Percentiles rank a stretch among this genome's conserved stretches.
Conservation (phyloP, 2,888 invertebrate species). For the Brachycybe producta region DNA sequence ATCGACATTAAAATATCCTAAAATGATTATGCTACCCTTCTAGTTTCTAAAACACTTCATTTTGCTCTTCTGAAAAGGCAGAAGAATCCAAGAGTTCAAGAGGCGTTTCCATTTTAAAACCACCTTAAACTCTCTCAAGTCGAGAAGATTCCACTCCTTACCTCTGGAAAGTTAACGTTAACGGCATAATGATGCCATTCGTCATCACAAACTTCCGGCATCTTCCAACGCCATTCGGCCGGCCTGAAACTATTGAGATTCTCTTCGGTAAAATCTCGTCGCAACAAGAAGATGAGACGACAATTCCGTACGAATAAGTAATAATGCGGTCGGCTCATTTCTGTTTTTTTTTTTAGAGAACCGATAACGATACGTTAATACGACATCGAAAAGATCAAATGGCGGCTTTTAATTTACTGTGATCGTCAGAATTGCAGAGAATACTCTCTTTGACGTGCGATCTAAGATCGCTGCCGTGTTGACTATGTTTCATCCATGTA, state of each 20-base stretch:
- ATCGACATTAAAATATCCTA: too few species aligned
- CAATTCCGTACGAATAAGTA: slow-evolving; percentile 94
- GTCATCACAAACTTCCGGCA: slow-evolving; percentile 90
- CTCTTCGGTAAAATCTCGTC: slow-evolving; percentile 81
- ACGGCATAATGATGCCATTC: slow-evolving; percentile 98
- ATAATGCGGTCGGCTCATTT: slow-evolving; percentile 98
- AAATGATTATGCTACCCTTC: too few species aligned
- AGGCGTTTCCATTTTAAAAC: too few species aligned
- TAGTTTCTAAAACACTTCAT: too few species aligned
- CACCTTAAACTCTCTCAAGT: not conserved
- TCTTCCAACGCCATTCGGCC: slow-evolving; percentile 97
- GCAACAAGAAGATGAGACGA: slow-evolving; percentile 77
- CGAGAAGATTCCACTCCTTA: too few species aligned
- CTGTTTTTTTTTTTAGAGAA: slow-evolving; percentile 53
- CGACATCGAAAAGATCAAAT: slow-evolving; percentile 9
- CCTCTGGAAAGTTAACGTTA: slow-evolving; percentile 81
- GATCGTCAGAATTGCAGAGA: slow-evolving; percentile 92
- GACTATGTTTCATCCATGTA: slow-evolving; percentile 87
- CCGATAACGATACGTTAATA: slow-evolving; percentile 18
- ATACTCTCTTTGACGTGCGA: slow-evolving; percentile 92
- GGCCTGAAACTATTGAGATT: slow-evolving; percentile 89
- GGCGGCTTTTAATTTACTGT: slow-evolving; percentile 51
- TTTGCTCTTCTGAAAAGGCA: too few species aligned
- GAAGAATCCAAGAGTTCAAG: too few species aligned
- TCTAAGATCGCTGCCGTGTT: slow-evolving; percentile 52